Evolutionary conservation across 2,113 vertebrate species (phyloP), one percentile per base, ranked within the genome.

Genomic region (Cottus gobio): DNA sequence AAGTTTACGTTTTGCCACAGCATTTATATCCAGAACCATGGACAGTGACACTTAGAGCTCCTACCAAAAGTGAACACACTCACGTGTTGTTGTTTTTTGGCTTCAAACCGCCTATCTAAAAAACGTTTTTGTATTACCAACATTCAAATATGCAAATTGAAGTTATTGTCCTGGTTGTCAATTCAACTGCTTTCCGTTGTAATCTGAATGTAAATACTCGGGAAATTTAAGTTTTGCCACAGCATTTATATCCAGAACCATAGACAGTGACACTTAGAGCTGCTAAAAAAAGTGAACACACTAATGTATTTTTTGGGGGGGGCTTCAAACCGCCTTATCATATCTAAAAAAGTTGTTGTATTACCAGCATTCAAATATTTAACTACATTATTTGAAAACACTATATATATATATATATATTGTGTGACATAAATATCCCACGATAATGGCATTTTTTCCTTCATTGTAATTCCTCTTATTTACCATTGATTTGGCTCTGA

Each of bases 1-100:
- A 6, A 1, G 5, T 64, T 20, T 3, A 36, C 0, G 1, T 1
- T 2, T 12, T 18, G 1, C 0, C 0, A 5, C 7, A 8, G 0
- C 1, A 0, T 22, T 7, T 0, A 0, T 0, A 9, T 73, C 80
- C 69, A 86, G 85, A 28, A 89, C 85, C 60, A 71, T 34, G 69
- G 75, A 85, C 68, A 87, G 75, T 13, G 31, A 58, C n/a, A 39
- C 3, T 3, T 2, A 0, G 22, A 22, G 2, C 3, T 8, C 5
- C 5, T 15, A 9, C 3, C 8, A 0, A 20, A 1, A 60, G 13
- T 46, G 2, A 50, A 37, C 20, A 0, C 8, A 5, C 1, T 1
- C 0, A 28, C 28, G 1, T 7, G 1, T 58, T 30, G 0, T 18
- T 1, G 4, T 3, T 18, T 54, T 39, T 1, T 39, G 0, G 0